Conservation (phyloP, 2,113 vertebrate species). For the Alligator mississippiensis region DNA sequence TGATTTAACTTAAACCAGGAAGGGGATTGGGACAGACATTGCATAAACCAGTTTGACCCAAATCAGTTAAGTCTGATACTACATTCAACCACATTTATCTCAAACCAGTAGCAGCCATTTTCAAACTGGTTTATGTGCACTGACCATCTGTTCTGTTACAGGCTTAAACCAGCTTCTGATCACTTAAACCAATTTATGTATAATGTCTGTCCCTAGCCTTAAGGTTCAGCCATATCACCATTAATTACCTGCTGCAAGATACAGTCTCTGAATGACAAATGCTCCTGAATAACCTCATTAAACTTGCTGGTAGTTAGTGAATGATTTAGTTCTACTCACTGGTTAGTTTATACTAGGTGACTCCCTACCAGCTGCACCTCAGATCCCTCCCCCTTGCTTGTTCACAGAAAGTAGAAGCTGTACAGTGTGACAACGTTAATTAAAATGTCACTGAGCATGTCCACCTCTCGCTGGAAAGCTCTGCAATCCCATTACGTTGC, state of each 20-base stretch:
- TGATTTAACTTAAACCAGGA: too few species aligned
- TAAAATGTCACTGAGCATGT: neutral
- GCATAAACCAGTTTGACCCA: too few species aligned
- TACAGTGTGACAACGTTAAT: fast-evolving
- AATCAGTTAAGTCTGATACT: too few species aligned
- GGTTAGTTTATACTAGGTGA: neutral
- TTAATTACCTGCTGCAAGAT: neutral
- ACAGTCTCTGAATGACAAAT: neutral
- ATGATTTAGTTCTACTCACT: neutral
- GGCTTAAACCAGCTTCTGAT: too few species aligned
- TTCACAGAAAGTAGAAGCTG: fast-evolving
- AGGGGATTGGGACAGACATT: too few species aligned
- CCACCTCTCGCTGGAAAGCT: neutral
- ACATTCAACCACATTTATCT: too few species aligned
- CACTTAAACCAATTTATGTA: neutral
- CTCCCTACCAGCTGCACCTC: neutral
- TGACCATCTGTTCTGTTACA: too few species aligned
- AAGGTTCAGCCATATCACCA: neutral
- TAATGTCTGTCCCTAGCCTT: too few species aligned
- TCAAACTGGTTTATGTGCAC: too few species aligned
- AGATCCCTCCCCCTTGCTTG: neutral
- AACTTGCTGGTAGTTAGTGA: slow-evolving; percentile 12
- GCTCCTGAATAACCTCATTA: neutral
- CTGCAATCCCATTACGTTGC: fast-evolving
- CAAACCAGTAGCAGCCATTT: too few species aligned